Percentiles rank a stretch among this genome's conserved stretches.
These are phyloP conservation scores for Alces alces DNA, from an alignment of 2,113 vertebrate species.

Conservation along the genomic window DNA sequence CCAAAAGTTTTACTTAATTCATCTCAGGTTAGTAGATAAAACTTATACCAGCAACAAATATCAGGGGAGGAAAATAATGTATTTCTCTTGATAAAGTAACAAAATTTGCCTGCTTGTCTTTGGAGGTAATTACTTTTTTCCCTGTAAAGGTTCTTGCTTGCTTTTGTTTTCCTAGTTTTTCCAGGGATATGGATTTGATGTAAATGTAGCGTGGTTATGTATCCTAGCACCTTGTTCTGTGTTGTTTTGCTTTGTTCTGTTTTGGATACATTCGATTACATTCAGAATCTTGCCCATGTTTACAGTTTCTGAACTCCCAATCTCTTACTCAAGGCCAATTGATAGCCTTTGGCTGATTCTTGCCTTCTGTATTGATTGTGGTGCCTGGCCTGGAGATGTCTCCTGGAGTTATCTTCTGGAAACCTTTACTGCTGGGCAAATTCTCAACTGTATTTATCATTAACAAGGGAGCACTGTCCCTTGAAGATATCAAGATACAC, in stretches of 20 bases:
- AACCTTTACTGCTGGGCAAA: background rate
- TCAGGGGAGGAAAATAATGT: slow-evolving; percentile 5
- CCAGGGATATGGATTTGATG: background rate
- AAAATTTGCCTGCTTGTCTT: slow-evolving; percentile 12
- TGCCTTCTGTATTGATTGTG: background rate
- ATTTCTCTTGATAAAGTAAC: slow-evolving; percentile 2
- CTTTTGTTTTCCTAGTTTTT: slow-evolving; percentile 32
- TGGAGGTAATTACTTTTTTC: background rate
- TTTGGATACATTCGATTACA: background rate
- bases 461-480: background rate
- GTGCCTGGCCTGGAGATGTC: background rate
- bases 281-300: background rate
- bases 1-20: slow-evolving; percentile 38
- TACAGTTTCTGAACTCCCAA: background rate
- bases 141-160: background rate
- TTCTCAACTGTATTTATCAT: background rate
- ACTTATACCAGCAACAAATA: slow-evolving; percentile 5
- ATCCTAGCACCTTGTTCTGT: background rate
- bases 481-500: background rate
- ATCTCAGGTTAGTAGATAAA: background rate
- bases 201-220: background rate
- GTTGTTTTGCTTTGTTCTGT: slow-evolving; percentile 11
- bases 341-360: background rate
- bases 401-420: background rate
- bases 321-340: background rate